Evolutionary conservation across 2,113 vertebrate species (phyloP).

Genomic region (Cacatua alba): DNA sequence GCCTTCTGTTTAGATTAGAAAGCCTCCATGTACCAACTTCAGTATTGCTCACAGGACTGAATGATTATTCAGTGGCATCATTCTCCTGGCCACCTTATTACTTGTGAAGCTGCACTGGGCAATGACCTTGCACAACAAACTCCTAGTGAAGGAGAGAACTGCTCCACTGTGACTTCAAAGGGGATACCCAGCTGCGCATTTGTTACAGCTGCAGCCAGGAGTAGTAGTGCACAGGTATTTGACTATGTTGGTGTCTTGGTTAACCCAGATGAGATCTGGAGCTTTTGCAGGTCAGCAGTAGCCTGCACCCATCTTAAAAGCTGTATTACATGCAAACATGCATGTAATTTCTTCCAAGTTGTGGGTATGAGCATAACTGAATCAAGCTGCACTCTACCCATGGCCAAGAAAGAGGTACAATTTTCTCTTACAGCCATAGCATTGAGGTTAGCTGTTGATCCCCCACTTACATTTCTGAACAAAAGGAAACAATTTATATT

Average conservation of each 20-base stretch:
- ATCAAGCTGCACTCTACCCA: neutral
- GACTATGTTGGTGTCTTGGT: neutral
- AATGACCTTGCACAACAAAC: neutral
- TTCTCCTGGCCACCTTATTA: neutral
- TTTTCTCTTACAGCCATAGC: neutral
- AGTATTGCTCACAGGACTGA: neutral
- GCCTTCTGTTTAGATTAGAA: neutral
- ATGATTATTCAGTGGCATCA: neutral
- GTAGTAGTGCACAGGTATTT: neutral
- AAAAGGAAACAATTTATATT: neutral
- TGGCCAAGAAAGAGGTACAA: neutral
- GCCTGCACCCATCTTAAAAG: neutral
- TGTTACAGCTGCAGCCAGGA: neutral
- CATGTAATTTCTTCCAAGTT: accelerated
- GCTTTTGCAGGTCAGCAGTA: neutral
- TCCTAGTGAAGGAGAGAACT: neutral
- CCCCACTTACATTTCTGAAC: neutral
- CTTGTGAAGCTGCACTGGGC: neutral
- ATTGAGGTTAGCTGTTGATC: neutral
- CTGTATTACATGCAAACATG: neutral
- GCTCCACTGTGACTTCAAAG: neutral
- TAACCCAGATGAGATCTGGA: neutral
- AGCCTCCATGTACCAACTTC: neutral
- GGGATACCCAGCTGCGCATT: neutral
- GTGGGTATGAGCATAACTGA: neutral